Conservation (phyloP, 1,140 invertebrate species). For the Diorhabda sublineata region DNA sequence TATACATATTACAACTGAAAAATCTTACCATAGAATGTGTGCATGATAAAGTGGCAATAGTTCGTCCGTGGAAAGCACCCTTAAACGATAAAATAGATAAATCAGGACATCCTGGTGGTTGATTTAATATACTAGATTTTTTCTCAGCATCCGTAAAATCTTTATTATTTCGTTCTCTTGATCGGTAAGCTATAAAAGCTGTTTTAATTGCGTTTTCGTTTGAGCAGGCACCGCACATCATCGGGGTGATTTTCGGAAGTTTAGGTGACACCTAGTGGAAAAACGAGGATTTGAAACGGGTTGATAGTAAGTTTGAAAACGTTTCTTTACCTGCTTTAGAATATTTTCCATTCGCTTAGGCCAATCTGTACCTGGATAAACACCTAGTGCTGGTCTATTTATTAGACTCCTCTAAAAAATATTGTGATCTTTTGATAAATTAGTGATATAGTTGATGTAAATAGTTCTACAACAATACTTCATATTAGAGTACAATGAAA, state of each 20-base stretch:
- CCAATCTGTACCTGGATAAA: slow-evolving; percentile 86
- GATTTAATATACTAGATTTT: slow-evolving; percentile 77
- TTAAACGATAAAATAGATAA: slow-evolving; percentile 87
- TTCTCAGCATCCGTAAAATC: slow-evolving; percentile 73
- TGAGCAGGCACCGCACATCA: slow-evolving; percentile 97
- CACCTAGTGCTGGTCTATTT: slow-evolving; percentile 89
- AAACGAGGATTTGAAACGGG: slow-evolving; percentile 44
- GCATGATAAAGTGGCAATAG: slow-evolving; percentile 76
- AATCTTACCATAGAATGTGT: slow-evolving; percentile 78
- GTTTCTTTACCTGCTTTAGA: slow-evolving; percentile 19
- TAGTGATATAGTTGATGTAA: background rate
- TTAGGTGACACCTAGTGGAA: slow-evolving; percentile 59
- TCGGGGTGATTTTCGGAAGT: slow-evolving; percentile 77
- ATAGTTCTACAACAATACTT: no score
- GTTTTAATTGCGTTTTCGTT: slow-evolving; percentile 95
- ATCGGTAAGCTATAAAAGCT: slow-evolving; percentile 69
- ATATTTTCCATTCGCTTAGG: slow-evolving; percentile 67
- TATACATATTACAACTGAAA: no score
- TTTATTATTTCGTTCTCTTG: slow-evolving; percentile 58
- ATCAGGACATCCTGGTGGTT: slow-evolving; percentile 77
- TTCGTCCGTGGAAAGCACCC: slow-evolving; percentile 82
- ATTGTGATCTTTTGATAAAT: background rate
- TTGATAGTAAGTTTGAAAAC: background rate
- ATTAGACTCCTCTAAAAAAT: slow-evolving; percentile 71
- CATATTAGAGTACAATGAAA: no score